These are phyloP conservation scores for Hemaris fuciformis DNA, from an alignment of 2,888 invertebrate species.

Conservation along the genomic window DNA sequence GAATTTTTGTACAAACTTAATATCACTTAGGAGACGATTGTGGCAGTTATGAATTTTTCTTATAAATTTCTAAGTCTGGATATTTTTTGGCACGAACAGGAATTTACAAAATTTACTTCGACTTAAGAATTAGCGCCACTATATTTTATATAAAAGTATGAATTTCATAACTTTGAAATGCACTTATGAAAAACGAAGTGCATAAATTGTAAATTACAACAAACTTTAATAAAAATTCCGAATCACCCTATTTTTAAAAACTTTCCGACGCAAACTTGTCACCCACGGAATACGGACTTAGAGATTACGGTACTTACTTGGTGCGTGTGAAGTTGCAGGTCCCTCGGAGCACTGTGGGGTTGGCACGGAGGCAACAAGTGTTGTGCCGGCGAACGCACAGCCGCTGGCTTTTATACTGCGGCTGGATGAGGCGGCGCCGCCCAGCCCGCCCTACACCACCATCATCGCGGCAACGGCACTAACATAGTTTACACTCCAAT, in stretches of 20 bases:
- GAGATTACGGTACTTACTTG: conserved; percentile 55
- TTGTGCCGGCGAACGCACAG: conserved; percentile 64
- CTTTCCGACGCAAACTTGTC: background rate
- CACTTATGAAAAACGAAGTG: no score
- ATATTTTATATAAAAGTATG: no score
- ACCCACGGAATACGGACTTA: no score
- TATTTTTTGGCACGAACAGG: no score
- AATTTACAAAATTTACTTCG: no score
- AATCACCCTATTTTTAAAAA: background rate
- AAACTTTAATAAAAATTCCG: background rate
- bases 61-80: no score
- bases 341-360: conserved; percentile 28
- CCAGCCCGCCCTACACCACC: conserved; percentile 70
- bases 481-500: conserved; percentile 74
- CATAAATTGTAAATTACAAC: background rate
- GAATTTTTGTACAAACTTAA: background rate
- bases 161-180: no score
- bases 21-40: no score
- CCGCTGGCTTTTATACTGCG: conserved; percentile 65
- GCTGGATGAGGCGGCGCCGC: conserved; percentile 40
- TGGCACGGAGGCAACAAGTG: conserved; percentile 71
- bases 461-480: conserved; percentile 56
- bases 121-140: no score
- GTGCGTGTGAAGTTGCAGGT: conserved; percentile 44
- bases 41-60: no score